phyloP scores from a whole-genome alignment of 2,797 vertebrate genomes.

The Morelia viridis region DNA sequence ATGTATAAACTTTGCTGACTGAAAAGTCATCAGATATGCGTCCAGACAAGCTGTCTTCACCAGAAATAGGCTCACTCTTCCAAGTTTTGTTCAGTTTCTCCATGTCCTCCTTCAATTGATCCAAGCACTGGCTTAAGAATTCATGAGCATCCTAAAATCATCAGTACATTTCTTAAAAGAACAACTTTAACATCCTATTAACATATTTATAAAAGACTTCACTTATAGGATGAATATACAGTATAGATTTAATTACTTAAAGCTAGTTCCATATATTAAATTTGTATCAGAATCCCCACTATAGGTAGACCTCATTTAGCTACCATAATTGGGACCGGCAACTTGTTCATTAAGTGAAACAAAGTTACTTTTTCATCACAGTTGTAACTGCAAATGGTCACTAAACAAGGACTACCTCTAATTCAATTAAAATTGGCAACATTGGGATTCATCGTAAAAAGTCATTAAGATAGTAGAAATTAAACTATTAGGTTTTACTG shows the following conservation, averaged over 20 bases:
- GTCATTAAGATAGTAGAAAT: neutral
- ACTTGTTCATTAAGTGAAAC: neutral
- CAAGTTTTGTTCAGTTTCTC: slow-evolving; percentile 96
- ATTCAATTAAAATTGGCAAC: neutral
- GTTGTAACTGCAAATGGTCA: neutral
- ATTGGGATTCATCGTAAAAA: neutral
- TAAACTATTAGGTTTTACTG: neutral
- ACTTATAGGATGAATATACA: neutral
- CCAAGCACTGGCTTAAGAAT: slow-evolving; percentile 97
- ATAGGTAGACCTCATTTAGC: neutral
- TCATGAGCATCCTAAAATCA: slow-evolving; percentile 91
- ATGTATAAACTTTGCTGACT: slow-evolving; percentile 88
- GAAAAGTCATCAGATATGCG: slow-evolving; percentile 82
- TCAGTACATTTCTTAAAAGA: neutral
- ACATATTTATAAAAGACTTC: neutral
- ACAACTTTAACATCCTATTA: neutral
- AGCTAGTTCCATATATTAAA: neutral
- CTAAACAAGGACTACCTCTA: neutral
- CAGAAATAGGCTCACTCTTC: slow-evolving; percentile 80
- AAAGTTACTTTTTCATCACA: neutral
- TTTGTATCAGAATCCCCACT: neutral
- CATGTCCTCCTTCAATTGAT: slow-evolving; percentile 98
- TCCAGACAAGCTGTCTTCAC: slow-evolving; percentile 77
- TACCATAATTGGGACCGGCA: neutral
- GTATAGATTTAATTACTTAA: neutral